Evolutionary conservation across 2,113 vertebrate genomes (phyloP).

Genomic region (Sapajus apella): DNA sequence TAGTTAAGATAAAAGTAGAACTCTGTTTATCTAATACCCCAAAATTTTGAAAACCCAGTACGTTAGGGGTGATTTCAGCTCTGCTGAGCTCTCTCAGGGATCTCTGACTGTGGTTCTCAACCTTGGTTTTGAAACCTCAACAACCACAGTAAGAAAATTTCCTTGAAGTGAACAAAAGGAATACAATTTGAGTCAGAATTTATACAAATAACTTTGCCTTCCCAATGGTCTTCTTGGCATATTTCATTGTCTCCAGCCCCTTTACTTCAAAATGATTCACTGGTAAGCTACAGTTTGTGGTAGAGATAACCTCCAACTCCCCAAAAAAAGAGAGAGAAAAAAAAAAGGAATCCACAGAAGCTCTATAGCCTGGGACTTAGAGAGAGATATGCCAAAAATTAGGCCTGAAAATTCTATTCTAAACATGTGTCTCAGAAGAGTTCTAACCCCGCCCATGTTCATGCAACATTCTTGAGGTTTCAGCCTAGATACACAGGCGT

Average conservation of each 20-base stretch:
- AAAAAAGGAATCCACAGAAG: conserved; percentile 40
- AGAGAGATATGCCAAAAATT: conserved; percentile 69
- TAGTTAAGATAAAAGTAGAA: conserved; percentile 13
- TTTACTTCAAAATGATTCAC: conserved; percentile 6
- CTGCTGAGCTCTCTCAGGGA: not conserved
- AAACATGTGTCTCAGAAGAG: conserved; percentile 48
- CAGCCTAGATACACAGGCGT: not conserved
- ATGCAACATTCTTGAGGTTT: not conserved
- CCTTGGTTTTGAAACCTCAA: conserved; percentile 36
- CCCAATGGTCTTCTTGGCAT: not conserved
- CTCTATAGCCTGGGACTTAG: conserved; percentile 28
- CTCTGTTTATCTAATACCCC: not conserved
- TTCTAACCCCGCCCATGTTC: not conserved
- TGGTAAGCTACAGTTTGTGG: not conserved
- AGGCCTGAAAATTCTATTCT: conserved; percentile 9
- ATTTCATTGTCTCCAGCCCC: not conserved
- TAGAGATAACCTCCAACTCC: not conserved
- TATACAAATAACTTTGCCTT: conserved; percentile 60
- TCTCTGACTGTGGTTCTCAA: not conserved
- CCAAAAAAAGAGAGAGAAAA: not conserved
- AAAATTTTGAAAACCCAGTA: not conserved
- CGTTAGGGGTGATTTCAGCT: not conserved
- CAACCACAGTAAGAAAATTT: conserved; percentile 44
- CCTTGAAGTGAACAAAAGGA: conserved; percentile 55
- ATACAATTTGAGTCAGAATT: conserved; percentile 36